Percentiles rank a stretch among this genome's conserved stretches.
These are phyloP conservation scores for Aradus depressus DNA, from an alignment of 2,888 invertebrate species.

Conservation along the genomic window DNA sequence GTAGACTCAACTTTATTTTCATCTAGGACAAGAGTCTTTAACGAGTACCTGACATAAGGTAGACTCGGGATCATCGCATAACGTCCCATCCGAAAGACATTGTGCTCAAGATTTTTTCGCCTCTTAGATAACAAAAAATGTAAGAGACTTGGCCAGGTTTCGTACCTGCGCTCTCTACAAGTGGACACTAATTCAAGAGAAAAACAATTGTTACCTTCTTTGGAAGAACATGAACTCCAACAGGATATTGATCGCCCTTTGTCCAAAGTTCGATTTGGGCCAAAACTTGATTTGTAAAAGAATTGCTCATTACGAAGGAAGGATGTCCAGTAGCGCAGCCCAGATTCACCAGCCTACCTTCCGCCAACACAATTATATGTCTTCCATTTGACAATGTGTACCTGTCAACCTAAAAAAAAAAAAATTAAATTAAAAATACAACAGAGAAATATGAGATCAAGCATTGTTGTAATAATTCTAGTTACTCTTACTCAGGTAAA, in stretches of 20 bases:
- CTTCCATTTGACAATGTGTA: conserved; percentile 80
- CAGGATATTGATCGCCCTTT: conserved; percentile 63
- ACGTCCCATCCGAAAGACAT: too few relatives aligned
- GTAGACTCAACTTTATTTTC: too few relatives aligned
- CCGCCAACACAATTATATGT: conserved; percentile 87
- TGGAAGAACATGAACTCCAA: conserved; percentile 89
- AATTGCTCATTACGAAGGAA: conserved; percentile 98
- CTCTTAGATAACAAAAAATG: too few relatives aligned
- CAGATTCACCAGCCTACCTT: conserved; percentile 93
- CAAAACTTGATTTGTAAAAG: conserved; percentile 97
- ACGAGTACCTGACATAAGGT: too few relatives aligned
- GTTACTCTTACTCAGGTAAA: too few relatives aligned
- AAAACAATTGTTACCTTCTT: conserved; percentile 52
- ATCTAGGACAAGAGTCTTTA: too few relatives aligned
- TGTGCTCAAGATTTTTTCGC: too few relatives aligned
- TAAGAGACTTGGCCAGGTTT: too few relatives aligned
- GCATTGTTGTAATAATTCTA: too few relatives aligned
- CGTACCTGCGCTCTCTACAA: too few relatives aligned
- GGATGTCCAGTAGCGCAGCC: conserved; percentile 99
- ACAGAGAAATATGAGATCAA: neutral
- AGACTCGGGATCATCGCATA: too few relatives aligned
- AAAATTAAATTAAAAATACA: neutral
- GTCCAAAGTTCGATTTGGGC: conserved; percentile 99
- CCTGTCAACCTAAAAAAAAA: conserved; percentile 54
- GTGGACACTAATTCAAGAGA: too few relatives aligned